Conservation (phyloP, 2,113 vertebrate species). For the Scomber scombrus region DNA sequence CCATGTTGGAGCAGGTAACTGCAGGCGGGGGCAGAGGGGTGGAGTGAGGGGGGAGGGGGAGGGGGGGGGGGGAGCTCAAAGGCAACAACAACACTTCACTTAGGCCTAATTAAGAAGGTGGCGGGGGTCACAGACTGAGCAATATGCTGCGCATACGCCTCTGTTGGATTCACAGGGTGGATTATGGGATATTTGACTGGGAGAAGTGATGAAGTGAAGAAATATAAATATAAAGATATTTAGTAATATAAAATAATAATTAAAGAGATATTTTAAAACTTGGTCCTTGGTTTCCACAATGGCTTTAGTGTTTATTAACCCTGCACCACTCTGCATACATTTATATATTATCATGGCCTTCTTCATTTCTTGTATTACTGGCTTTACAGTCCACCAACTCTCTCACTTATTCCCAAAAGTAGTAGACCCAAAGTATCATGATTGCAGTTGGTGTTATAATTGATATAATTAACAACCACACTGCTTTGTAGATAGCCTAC, state of each 20-base stretch:
- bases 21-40: conserved; percentile 64
- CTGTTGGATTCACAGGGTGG: not conserved
- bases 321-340: too few species aligned
- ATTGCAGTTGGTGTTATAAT: too few species aligned
- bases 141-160: conserved; percentile 60
- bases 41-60: conserved; percentile 3
- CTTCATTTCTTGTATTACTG: too few species aligned
- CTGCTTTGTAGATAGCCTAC: too few species aligned
- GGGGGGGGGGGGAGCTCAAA: conserved; percentile 48
- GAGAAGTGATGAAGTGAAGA: not conserved
- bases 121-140: conserved; percentile 34
- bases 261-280: too few species aligned
- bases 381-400: too few species aligned
- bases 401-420: too few species aligned
- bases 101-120: conserved; percentile 65
- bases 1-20: conserved; percentile 67
- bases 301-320: too few species aligned
- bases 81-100: conserved; percentile 77
- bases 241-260: not conserved
- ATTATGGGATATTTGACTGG: conserved; percentile 19
- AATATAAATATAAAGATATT: not conserved
- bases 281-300: too few species aligned
- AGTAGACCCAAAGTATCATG: too few species aligned
- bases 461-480: too few species aligned
- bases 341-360: too few species aligned